Evolutionary conservation across 1,140 invertebrate genomes (phyloP), one percentile per base, ranked within the genome.

Genomic region (Chironomus striatipennis): DNA sequence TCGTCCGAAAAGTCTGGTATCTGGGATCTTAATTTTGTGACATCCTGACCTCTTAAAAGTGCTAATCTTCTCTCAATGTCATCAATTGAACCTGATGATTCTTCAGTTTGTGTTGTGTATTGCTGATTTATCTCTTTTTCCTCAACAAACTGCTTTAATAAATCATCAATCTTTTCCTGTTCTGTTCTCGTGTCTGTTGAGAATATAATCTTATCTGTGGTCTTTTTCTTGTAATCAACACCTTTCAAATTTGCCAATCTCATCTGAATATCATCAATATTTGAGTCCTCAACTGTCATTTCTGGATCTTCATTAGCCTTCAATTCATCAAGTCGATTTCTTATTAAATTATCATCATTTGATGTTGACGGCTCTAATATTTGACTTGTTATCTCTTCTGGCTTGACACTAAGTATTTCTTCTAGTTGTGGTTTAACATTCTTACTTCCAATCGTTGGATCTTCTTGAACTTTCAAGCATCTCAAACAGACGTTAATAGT

Each of bases 81-180:
- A 79, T 84, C 77, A 79, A 79, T 78, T 7, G 80, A 78, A 78
- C 87, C 84, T 21, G 85, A 84, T 43, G 84, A 80, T 76, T 82
- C 80, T 43, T 85, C 80, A 12, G 81, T 76, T 0, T 78, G 75
- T 73, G 83, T 78, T 76, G 75, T 80, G 75, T 79, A 9, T 10
- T 47, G 43, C 43, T 57, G 47, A 76, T 87, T 85, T 67, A 90
- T 84, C 73, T 83, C 81, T 6, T 83, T 78, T 80, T 90, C 86
- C 20, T 83, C 84, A 75, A 86, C 76, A 77, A 87, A 88, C 76
- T 89, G 85, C 73, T 85, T 85, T 15, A 90, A 75, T 17, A 90
- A 78, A 77, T 88, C 86, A 78, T 88, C 84, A 20, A 83, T 84
- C 82, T 89, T 88, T 77, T 90, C 86, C 76, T 88, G 84, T 77